Conservation (phyloP, 2,888 invertebrate genomes). For the Nephrotoma flavescens region DNA sequence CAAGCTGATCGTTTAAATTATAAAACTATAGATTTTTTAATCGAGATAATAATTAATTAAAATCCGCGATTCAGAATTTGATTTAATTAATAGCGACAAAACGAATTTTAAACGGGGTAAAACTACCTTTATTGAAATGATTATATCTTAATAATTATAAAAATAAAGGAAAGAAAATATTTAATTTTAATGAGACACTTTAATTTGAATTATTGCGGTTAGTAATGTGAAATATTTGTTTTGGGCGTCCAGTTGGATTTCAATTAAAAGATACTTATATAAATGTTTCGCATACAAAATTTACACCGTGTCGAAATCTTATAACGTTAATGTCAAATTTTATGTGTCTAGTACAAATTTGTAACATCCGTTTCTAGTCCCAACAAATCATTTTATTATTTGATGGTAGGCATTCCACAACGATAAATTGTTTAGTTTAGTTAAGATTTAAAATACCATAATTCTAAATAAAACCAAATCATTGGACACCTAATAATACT, state of each 20-base stretch:
- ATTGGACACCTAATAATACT: too few species aligned
- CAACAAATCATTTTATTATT: too few species aligned
- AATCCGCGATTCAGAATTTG: not conserved
- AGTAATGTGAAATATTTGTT: not conserved
- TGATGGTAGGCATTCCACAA: too few species aligned
- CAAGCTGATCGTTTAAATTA: not conserved
- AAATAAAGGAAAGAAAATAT: not conserved
- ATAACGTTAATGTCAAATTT: not conserved
- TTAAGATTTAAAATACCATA: too few species aligned
- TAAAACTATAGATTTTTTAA: not conserved
- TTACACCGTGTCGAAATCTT: not conserved
- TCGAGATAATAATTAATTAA: not conserved
- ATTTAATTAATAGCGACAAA: not conserved
- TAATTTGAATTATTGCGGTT: not conserved
- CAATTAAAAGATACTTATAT: not conserved
- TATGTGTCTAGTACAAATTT: not conserved
- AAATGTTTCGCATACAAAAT: not conserved
- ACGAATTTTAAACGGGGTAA: not conserved
- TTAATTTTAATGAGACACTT: not conserved
- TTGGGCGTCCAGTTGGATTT: not conserved
- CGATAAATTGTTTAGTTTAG: too few species aligned
- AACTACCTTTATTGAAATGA: not conserved
- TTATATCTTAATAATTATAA: not conserved
- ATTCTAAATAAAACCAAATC: too few species aligned
- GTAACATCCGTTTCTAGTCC: too few species aligned